These are phyloP conservation scores for Tenthredo mesomela DNA, from an alignment of 2,888 invertebrate genomes.

Conservation along the genomic window DNA sequence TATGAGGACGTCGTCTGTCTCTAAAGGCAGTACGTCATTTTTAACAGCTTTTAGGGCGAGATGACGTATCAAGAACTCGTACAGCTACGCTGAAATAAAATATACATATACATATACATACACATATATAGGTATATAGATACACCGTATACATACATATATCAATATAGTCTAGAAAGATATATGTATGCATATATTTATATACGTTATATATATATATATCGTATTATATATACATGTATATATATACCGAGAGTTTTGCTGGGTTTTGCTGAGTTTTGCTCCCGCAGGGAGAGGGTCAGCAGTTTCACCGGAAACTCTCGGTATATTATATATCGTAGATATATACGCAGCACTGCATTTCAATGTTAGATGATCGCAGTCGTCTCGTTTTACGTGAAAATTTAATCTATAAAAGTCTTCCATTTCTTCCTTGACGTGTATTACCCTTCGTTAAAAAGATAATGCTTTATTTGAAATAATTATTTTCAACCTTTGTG, in stretches of 20 bases:
- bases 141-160: conserved; percentile 14
- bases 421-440: conserved; percentile 67
- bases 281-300: no score
- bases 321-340: conserved; percentile 57
- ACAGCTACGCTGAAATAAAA: conserved; percentile 8
- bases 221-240: conserved; percentile 23
- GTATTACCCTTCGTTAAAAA: conserved; percentile 25
- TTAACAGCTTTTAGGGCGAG: conserved; percentile 32
- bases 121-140: conserved; percentile 45
- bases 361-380: conserved; percentile 51
- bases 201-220: conserved; percentile 51
- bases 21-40: conserved; percentile 13
- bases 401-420: conserved; percentile 69
- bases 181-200: conserved; percentile 3
- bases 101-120: conserved; percentile 23
- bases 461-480: neutral
- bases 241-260: conserved; percentile 54
- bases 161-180: neutral
- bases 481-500: neutral
- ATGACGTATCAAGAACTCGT: conserved; percentile 20
- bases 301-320: no score
- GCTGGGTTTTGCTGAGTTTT: no score
- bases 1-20: conserved; percentile 13
- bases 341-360: conserved; percentile 44
- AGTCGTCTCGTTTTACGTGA: conserved; percentile 62